Evolutionary conservation across 1,140 invertebrate species (phyloP), one percentile per base, ranked within the genome.

Genomic region (Hycleus phaleratus): DNA sequence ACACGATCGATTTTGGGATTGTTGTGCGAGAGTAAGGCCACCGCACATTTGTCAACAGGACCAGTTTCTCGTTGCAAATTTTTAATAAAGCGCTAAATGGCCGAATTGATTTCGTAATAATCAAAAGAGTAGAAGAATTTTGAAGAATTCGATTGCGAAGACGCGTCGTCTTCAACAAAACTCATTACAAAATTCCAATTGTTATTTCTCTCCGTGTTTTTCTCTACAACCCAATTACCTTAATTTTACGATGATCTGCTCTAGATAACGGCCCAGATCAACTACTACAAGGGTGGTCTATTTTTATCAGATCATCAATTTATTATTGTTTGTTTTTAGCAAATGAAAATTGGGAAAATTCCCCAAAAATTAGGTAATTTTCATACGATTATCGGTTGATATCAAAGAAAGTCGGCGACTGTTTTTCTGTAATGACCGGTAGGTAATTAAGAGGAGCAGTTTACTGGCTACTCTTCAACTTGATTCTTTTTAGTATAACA

Each of bases 401-500:
- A 60, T 60, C 59, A 60, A 60, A 60, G 59, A 46, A 46, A 56
- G 59, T 56, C 59, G 59, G 59, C 32, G 32, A n/a, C 52, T 60
- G 59, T 60, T 56, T 32, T 18, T 60, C 48, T 60, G 59, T 60
- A 60, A 60, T 60, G 32, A 32, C 32, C 7, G 32, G 32, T 18
- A 53, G 58, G 58, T 60, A 60, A 60, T 60, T 60, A 60, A 60
- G 59, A 60, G 59, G 56, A 47, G 59, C 59, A 60, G 59, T 60
- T 55, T 60, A 60, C 52, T 56, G 53, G 59, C 39, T 58, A 52
- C 10, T 24, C 46, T 40, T 51, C 24, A 43, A 11, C 43, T n/a
- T 38, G 44, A 24, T 18, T 8, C 45, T 18, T n/a, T 58, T 18
- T 18, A 18, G 18, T 18, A 18, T 18, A 18, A 18, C 18, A 18